phyloP scores from a whole-genome alignment of 2,888 invertebrate species.

The Polydrusus tereticollis region DNA sequence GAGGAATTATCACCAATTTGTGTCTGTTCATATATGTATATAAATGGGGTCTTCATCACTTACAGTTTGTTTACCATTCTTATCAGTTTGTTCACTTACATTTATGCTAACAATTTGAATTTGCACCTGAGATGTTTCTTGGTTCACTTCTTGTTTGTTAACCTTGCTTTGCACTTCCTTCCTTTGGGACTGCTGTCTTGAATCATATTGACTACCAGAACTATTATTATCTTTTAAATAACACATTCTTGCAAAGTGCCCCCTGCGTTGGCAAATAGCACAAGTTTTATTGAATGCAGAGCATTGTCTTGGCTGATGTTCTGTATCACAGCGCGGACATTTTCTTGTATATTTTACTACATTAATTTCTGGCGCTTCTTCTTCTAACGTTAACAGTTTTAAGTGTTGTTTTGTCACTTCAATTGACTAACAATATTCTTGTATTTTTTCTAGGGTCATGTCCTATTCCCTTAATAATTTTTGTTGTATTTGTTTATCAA shows the following conservation, averaged over 20 bases:
- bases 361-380: not conserved
- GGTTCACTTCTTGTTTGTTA: too few relatives aligned
- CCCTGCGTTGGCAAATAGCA: not conserved
- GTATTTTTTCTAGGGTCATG: not conserved
- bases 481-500: not conserved
- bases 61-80: too few relatives aligned
- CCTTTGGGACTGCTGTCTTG: not conserved
- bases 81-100: too few relatives aligned
- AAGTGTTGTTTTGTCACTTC: not conserved
- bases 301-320: not conserved
- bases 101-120: too few relatives aligned
- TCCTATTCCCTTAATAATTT: not conserved
- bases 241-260: slow-evolving; percentile 7
- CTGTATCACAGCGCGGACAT: not conserved
- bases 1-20: not conserved
- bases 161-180: too few relatives aligned
- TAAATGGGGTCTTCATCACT: too few relatives aligned
- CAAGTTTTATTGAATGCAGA: not conserved
- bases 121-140: too few relatives aligned
- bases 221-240: not conserved
- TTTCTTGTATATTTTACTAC: not conserved
- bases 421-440: not conserved
- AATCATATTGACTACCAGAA: too few relatives aligned
- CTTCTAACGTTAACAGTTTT: not conserved
- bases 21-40: too few relatives aligned